Evolutionary conservation across 2,113 vertebrate genomes (phyloP).

Genomic region (Corythoichthys intestinalis): DNA sequence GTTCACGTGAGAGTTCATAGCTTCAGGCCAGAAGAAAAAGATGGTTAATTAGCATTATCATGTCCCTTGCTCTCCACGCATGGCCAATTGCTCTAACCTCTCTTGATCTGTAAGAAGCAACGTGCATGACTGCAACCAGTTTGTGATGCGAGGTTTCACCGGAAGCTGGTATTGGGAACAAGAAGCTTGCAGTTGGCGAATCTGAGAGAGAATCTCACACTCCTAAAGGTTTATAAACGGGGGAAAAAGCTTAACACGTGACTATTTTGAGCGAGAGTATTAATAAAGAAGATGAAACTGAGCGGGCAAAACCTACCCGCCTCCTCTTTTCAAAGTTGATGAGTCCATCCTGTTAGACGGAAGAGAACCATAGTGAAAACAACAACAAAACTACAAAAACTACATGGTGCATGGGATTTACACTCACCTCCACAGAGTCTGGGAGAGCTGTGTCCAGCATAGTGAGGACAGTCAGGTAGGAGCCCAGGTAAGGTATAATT

Average conservation of each 20-base stretch:
- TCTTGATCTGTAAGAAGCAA: slow-evolving; percentile 80
- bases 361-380: slow-evolving; percentile 1
- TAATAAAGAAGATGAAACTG: not conserved
- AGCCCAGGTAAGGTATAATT: slow-evolving; percentile 83
- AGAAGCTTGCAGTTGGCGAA: slow-evolving; percentile 79
- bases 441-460: slow-evolving; percentile 87
- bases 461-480: slow-evolving; percentile 83
- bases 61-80: not conserved
- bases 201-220: slow-evolving; percentile 81
- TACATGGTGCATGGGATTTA: not conserved
- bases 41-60: not conserved
- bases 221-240: slow-evolving; percentile 63
- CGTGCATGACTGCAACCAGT: slow-evolving; percentile 67
- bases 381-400: not conserved
- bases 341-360: slow-evolving; percentile 71
- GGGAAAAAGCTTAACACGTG: not conserved
- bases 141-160: slow-evolving; percentile 48
- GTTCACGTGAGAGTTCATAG: slow-evolving; percentile 77
- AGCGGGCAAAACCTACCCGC: slow-evolving; percentile 71
- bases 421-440: slow-evolving; percentile 77
- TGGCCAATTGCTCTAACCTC: slow-evolving; percentile 65
- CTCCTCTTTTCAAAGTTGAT: slow-evolving; percentile 90
- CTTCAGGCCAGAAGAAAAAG: slow-evolving; percentile 54
- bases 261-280: not conserved
- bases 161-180: slow-evolving; percentile 73